A percentile compares a stretch with the other conserved stretches of the same genome.
Evolutionary conservation across 1,140 invertebrate species (phyloP).

Genomic region (Dendrolimus kikuchii): DNA sequence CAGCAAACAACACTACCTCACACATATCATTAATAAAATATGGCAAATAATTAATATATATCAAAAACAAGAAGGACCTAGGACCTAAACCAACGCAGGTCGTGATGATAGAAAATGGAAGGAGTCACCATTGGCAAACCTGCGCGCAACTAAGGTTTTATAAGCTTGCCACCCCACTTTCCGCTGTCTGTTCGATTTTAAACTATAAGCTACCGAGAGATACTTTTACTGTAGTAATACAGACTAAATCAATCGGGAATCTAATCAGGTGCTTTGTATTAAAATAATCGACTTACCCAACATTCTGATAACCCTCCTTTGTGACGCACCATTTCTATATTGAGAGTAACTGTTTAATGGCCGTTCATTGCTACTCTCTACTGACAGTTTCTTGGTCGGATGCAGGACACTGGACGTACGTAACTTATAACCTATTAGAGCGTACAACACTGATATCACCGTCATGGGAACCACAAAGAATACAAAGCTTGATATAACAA

Average conservation of each 20-base stretch:
- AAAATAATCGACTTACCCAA: slow-evolving; percentile 69
- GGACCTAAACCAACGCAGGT: no score
- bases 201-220: no score
- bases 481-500: slow-evolving; percentile 81
- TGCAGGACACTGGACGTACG: slow-evolving; percentile 67
- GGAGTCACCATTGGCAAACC: no score
- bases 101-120: no score
- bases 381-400: slow-evolving; percentile 48
- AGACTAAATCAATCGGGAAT: background rate
- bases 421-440: slow-evolving; percentile 79
- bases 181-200: no score
- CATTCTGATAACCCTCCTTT: slow-evolving; percentile 77
- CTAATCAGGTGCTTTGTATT: background rate
- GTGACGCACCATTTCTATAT: slow-evolving; percentile 72
- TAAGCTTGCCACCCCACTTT: no score
- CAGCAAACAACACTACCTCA: no score
- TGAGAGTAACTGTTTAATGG: slow-evolving; percentile 43
- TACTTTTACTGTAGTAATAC: no score
- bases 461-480: slow-evolving; percentile 87
- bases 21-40: no score
- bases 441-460: slow-evolving; percentile 81
- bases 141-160: no score
- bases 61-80: no score
- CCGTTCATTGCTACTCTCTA: slow-evolving; percentile 41
- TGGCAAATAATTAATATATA: no score